Percentiles rank a stretch among this genome's conserved stretches.
These are phyloP conservation scores for Lycia hirtaria DNA, from an alignment of 2,888 invertebrate species.

Conservation along the genomic window DNA sequence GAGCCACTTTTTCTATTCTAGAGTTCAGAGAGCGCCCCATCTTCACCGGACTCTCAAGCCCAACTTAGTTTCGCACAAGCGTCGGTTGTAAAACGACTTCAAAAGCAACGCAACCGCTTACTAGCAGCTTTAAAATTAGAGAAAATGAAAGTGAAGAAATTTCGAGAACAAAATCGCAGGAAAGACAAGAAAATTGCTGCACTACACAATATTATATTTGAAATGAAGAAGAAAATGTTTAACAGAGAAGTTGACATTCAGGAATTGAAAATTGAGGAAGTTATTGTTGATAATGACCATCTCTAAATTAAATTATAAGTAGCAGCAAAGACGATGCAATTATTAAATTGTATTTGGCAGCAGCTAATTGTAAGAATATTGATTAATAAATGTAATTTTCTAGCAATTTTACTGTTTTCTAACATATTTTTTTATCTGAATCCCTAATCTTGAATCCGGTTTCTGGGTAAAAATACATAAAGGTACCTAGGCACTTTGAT, in stretches of 20 bases:
- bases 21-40: slow-evolving; percentile 2
- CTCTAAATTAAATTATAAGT: no score
- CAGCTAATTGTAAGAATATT: no score
- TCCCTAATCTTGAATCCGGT: no score
- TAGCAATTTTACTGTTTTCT: no score
- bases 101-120: slow-evolving; percentile 15
- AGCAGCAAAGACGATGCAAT: no score
- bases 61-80: not conserved
- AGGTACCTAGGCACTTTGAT: no score
- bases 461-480: no score
- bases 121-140: slow-evolving; percentile 17
- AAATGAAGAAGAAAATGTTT: slow-evolving; percentile 20
- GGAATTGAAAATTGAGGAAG: slow-evolving; percentile 5
- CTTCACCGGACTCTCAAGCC: slow-evolving; percentile 1
- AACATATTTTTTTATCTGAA: no score
- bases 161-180: slow-evolving; percentile 23
- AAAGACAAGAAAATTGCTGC: slow-evolving; percentile 18
- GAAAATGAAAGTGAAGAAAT: slow-evolving; percentile 24
- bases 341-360: no score
- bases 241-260: slow-evolving; percentile 1
- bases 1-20: no score
- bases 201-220: slow-evolving; percentile 16
- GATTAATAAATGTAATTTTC: no score
- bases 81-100: slow-evolving; percentile 6
- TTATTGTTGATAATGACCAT: slow-evolving; percentile 2